A percentile compares a stretch with the other conserved stretches of the same genome.
phyloP scores from a whole-genome alignment of 92 coral and sea anemone genomes.

The Bergia puertoricense region DNA sequence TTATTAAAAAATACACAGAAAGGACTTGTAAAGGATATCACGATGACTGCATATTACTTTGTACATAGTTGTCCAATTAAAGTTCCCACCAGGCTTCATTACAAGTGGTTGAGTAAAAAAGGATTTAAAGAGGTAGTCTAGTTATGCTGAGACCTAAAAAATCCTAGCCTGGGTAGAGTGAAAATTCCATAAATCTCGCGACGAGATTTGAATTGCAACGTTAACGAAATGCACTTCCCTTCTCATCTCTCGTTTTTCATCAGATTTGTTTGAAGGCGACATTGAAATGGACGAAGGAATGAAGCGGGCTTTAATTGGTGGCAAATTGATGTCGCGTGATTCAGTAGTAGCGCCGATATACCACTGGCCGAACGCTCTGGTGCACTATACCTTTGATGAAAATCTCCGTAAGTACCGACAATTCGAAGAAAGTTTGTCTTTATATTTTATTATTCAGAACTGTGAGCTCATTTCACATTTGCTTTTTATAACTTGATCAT shows the following conservation, averaged over 20 bases:
- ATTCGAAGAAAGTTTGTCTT: background rate
- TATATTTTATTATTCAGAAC: background rate
- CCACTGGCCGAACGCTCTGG: slow-evolving; percentile 68
- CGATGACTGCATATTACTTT: too few relatives aligned
- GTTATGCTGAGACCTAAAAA: too few relatives aligned
- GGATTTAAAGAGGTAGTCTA: too few relatives aligned
- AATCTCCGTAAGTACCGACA: slow-evolving; percentile 46
- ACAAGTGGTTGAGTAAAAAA: too few relatives aligned
- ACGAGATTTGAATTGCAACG: background rate
- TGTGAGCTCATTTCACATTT: background rate
- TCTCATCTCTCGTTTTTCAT: background rate
- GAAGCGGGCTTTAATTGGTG: slow-evolving; percentile 56
- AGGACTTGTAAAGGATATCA: too few relatives aligned
- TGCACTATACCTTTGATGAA: slow-evolving; percentile 54
- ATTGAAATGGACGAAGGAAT: slow-evolving; percentile 68
- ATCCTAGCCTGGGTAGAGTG: too few relatives aligned
- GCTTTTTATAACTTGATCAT: background rate
- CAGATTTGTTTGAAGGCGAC: slow-evolving; percentile 80
- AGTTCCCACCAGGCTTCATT: too few relatives aligned
- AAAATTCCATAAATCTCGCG: background rate
- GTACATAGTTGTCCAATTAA: too few relatives aligned
- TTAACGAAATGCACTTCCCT: background rate
- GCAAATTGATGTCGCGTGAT: slow-evolving; percentile 65
- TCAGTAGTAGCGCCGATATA: slow-evolving; percentile 59
- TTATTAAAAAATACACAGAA: too few relatives aligned